Evolutionary conservation across 2,797 vertebrate genomes (phyloP), one percentile per base, ranked within the genome.

Genomic region (Lates japonicus): DNA sequence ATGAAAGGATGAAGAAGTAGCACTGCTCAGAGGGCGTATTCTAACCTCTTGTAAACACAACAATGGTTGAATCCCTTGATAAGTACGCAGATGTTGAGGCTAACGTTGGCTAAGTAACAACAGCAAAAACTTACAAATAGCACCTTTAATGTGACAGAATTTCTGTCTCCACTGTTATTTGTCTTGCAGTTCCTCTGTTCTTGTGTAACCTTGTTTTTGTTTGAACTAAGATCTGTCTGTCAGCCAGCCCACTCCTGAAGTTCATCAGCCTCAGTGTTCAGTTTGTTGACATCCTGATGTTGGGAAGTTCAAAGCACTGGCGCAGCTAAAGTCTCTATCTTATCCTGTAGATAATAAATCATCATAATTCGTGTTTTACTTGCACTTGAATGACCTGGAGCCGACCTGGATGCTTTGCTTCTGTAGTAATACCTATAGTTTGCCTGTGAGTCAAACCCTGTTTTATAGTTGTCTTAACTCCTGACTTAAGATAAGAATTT

Each of bases 271-370:
- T 54, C n/a, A 4, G n/a, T 29, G 52, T 54, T 52, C 37, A 35
- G 16, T 42, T 52, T 54, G 37, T 17, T 74, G 48, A 81, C 60
- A 64, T 42, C 17, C 31, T 54, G 66, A 49, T 70, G 29, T 20
- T 42, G 37, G 17, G 9, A 33, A 35, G 17, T 68, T 67, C 25
- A 65, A 29, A 78, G 60, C 55, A 46, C 31, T 20, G 42, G 31
- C 29, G 4, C 46, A 1, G 5, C 16, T 16, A 16, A 9, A 29
- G 25, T 20, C 31, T n/a, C 9, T 7, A 2, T 61, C 12, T 52
- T 11, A 22, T 22, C 3, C 3, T 39, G 1, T 0, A 37, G 16
- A 37, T 41, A 29, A 49, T n/a, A 58, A 46, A 70, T 19, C n/a
- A 42, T 19, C 35, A 25, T n/a, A 10, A 42, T 35, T 29, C 2